phyloP scores from a whole-genome alignment of 2,888 invertebrate genomes.

The Eudemis profundana region DNA sequence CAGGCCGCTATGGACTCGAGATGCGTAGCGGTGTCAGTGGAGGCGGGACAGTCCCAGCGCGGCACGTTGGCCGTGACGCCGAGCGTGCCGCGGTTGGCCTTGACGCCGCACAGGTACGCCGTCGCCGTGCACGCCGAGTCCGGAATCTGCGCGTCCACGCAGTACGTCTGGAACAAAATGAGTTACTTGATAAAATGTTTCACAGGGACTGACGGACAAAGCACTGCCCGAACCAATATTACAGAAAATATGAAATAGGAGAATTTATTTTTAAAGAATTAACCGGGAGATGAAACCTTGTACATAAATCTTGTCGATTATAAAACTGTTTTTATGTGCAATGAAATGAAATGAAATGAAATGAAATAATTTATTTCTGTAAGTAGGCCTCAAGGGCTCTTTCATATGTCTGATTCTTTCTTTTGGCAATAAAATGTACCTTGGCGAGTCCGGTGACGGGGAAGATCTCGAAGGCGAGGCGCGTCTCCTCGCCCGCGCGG shows the following conservation, averaged over 20 bases:
- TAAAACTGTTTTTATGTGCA: too few species aligned
- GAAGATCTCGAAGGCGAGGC: conserved; percentile 8
- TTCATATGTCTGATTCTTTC: too few species aligned
- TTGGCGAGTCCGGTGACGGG: conserved; percentile 18
- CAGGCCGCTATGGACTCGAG: conserved; percentile 88
- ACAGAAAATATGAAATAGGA: too few species aligned
- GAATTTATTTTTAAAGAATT: too few species aligned
- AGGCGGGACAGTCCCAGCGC: conserved; percentile 84
- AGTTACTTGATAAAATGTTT: too few species aligned
- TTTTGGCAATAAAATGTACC: not conserved
- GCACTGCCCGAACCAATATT: too few species aligned
- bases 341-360: too few species aligned
- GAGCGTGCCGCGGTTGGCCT: conserved; percentile 86
- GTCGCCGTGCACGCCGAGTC: conserved; percentile 90
- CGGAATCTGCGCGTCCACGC: conserved; percentile 86
- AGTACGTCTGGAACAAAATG: conserved; percentile 75
- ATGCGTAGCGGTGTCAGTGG: conserved; percentile 78
- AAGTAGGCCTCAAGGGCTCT: too few species aligned
- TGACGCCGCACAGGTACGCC: conserved; percentile 88
- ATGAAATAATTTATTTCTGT: too few species aligned
- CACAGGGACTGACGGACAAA: too few species aligned
- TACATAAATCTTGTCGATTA: too few species aligned
- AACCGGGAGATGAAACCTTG: too few species aligned
- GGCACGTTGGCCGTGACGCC: conserved; percentile 87
- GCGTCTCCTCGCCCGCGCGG: conserved; percentile 17